phyloP scores from a whole-genome alignment of 2,888 invertebrate genomes.

The Drosophila flavopinicola region DNA sequence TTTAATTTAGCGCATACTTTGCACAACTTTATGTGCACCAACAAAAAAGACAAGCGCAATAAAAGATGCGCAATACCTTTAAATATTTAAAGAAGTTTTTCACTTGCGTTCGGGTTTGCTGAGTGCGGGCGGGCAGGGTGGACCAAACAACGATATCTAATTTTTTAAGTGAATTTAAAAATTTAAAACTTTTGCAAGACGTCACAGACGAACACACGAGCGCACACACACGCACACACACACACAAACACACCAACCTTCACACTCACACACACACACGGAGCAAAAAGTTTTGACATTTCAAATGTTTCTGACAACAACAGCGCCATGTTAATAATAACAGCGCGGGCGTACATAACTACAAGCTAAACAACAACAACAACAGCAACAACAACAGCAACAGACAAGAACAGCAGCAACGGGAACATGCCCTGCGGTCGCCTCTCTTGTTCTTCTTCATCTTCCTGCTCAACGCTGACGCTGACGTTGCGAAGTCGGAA shows the following conservation, averaged over 20 bases:
- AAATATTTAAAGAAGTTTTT: slow-evolving; percentile 63
- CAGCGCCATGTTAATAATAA: slow-evolving; percentile 69
- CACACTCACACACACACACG: slow-evolving; percentile 1
- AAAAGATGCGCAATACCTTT: slow-evolving; percentile 45
- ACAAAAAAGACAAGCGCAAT: slow-evolving; percentile 22
- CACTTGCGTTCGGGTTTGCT: background rate
- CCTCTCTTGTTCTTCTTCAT: slow-evolving; percentile 31
- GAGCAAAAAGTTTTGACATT: slow-evolving; percentile 74
- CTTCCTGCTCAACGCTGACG: slow-evolving; percentile 41
- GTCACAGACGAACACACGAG: slow-evolving; percentile 7
- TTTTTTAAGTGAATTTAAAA: slow-evolving; percentile 77
- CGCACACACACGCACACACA: slow-evolving; percentile 14
- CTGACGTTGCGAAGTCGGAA: slow-evolving; percentile 51
- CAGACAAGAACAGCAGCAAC: slow-evolving; percentile 27
- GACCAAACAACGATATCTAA: slow-evolving; percentile 48
- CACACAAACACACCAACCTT: slow-evolving; percentile 13
- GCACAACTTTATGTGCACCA: slow-evolving; percentile 19
- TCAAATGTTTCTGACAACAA: slow-evolving; percentile 77
- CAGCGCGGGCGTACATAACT: slow-evolving; percentile 56
- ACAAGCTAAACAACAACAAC: slow-evolving; percentile 29
- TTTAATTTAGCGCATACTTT: slow-evolving; percentile 51
- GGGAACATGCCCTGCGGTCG: slow-evolving; percentile 69
- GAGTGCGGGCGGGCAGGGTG: background rate
- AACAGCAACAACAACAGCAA: slow-evolving; percentile 11
- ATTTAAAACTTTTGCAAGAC: slow-evolving; percentile 58